These are phyloP conservation scores for Lathronympha strigana DNA, from an alignment of 2,888 invertebrate genomes.

Conservation along the genomic window DNA sequence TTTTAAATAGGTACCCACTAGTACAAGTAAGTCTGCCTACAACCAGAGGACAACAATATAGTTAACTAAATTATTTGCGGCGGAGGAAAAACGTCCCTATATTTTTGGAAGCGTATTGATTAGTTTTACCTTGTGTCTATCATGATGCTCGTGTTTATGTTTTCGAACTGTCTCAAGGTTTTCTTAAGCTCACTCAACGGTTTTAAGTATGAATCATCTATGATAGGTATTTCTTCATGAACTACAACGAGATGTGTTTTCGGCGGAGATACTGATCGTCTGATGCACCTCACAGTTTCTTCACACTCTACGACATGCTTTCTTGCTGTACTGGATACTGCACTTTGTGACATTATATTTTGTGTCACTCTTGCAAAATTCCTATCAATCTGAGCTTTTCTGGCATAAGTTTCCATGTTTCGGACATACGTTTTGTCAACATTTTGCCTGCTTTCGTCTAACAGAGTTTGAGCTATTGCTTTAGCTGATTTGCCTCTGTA, in stretches of 20 bases:
- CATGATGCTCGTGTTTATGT: conserved; percentile 84
- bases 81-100: background rate
- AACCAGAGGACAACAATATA: too few species aligned
- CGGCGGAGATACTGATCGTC: conserved; percentile 65
- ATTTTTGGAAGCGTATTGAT: too few species aligned
- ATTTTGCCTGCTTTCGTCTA: conserved; percentile 84
- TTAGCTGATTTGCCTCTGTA: conserved; percentile 90
- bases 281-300: conserved; percentile 62
- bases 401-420: conserved; percentile 59
- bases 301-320: conserved; percentile 21
- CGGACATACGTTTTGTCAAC: conserved; percentile 72
- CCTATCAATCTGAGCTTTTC: conserved; percentile 55
- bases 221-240: conserved; percentile 65
- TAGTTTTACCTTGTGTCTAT: conserved; percentile 88
- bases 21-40: too few species aligned
- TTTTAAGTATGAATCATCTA: conserved; percentile 83
- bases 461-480: conserved; percentile 87
- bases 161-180: conserved; percentile 86
- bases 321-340: conserved; percentile 56
- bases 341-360: conserved; percentile 56
- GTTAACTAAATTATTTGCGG: background rate
- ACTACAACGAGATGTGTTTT: conserved; percentile 68
- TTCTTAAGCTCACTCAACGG: conserved; percentile 85
- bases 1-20: too few species aligned
- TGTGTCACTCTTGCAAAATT: conserved; percentile 56